Evolutionary conservation across 2,888 invertebrate species (phyloP).

Genomic region (Orthonychiurus folsomi): DNA sequence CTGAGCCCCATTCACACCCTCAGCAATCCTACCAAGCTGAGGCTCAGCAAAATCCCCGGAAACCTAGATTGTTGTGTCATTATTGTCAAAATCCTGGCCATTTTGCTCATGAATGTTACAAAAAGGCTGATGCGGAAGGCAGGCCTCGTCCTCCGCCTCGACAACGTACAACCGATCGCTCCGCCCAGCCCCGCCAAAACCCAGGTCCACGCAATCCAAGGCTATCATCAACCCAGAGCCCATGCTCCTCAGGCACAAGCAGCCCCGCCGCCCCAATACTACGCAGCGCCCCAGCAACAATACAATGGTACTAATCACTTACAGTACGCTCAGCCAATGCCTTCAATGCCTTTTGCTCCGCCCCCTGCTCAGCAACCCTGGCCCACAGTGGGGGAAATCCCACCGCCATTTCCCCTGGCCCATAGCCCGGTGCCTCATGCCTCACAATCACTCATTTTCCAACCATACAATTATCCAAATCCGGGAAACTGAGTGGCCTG

Average conservation of each 20-base stretch:
- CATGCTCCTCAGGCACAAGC: background rate
- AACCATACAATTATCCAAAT: too few species aligned
- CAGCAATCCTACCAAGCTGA: background rate
- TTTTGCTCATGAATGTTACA: background rate
- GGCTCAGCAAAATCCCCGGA: background rate
- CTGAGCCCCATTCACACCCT: background rate
- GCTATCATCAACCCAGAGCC: background rate
- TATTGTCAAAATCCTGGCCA: background rate
- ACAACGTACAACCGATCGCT: too few species aligned
- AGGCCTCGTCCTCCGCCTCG: background rate
- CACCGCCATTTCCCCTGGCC: background rate
- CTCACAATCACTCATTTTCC: background rate
- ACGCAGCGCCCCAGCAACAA: background rate
- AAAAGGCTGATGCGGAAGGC: background rate
- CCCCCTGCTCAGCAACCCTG: background rate
- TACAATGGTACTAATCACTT: too few species aligned
- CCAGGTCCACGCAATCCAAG: background rate
- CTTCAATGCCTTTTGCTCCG: background rate
- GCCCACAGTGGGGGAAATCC: too few species aligned
- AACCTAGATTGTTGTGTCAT: background rate
- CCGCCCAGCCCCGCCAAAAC: background rate
- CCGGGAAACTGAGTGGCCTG: background rate
- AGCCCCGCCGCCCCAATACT: background rate
- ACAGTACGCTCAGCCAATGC: too few species aligned
- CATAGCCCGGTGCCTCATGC: background rate